phyloP scores from a whole-genome alignment of 2,797 vertebrate genomes.

The Kryptolebias ocellatus region DNA sequence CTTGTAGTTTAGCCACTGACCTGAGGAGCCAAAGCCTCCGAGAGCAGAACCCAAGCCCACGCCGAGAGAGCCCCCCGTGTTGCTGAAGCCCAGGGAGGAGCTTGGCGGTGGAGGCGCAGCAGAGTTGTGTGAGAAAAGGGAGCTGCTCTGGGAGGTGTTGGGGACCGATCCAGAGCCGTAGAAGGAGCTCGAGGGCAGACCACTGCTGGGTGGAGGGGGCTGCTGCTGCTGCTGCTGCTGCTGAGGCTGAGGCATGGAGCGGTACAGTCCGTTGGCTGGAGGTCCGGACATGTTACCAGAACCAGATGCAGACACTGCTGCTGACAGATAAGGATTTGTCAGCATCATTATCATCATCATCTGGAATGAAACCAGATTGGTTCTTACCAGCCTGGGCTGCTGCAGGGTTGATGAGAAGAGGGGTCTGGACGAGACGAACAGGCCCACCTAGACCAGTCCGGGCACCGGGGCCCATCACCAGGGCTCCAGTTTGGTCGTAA shows the following conservation, averaged over 20 bases:
- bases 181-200: constrained; percentile 93
- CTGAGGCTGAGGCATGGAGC: constrained; percentile 90
- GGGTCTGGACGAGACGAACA: constrained; percentile 93
- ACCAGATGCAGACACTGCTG: constrained; percentile 91
- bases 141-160: constrained; percentile 95
- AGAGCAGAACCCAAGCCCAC: constrained; percentile 95
- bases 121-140: constrained; percentile 95
- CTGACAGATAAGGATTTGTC: constrained; percentile 61
- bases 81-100: constrained; percentile 94
- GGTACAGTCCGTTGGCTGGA: constrained; percentile 90
- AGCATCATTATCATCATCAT: background rate
- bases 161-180: constrained; percentile 92
- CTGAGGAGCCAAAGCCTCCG: constrained; percentile 95
- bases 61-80: constrained; percentile 88
- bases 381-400: constrained; percentile 93
- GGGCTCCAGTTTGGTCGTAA: constrained; percentile 95
- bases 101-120: constrained; percentile 88
- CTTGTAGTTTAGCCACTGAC: constrained; percentile 76
- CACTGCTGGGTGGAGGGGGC: constrained; percentile 86
- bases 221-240: constrained; percentile 89
- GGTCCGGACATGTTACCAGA: constrained; percentile 91
- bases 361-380: background rate
- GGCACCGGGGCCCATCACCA: constrained; percentile 95
- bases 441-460: constrained; percentile 92
- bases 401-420: constrained; percentile 94